Evolutionary conservation across 37 sponge, comb jelly and placozoan species (phyloP).

Genomic region (Diacarnus erythraeanus): DNA sequence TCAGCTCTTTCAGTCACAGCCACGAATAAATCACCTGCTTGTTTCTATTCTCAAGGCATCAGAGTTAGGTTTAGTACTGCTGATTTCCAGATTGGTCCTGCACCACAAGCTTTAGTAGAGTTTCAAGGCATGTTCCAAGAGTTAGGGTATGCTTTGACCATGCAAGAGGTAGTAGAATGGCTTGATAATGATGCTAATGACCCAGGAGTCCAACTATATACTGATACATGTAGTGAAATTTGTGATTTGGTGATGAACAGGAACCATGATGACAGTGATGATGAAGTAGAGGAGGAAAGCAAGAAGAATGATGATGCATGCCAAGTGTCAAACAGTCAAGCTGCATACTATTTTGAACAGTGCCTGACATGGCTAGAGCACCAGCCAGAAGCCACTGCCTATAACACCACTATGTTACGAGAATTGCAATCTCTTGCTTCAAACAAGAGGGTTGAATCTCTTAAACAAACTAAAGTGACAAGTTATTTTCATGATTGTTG

Average conservation of each 20-base stretch:
- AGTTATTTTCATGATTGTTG: slow-evolving; percentile 15
- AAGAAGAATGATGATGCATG: background rate
- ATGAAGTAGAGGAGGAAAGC: background rate
- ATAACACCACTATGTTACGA: slow-evolving; percentile 10
- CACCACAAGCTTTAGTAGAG: background rate
- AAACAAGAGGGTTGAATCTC: slow-evolving; percentile 4
- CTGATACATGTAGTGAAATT: slow-evolving; percentile 25
- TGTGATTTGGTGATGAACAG: slow-evolving; percentile 14
- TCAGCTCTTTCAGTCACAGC: too few species aligned
- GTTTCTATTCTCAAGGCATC: too few species aligned
- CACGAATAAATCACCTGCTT: too few species aligned
- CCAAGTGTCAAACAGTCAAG: slow-evolving; percentile 22
- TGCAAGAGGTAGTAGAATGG: background rate
- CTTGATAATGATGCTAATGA: slow-evolving; percentile 1
- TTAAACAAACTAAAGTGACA: slow-evolving; percentile 14
- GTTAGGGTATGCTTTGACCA: background rate
- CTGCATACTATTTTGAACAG: slow-evolving; percentile 11
- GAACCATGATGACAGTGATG: background rate
- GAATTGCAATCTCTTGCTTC: slow-evolving; percentile 31
- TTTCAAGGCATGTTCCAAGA: background rate
- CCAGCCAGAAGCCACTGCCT: slow-evolving; percentile 26
- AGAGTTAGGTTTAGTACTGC: too few species aligned
- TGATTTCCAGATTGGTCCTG: slow-evolving; percentile 7
- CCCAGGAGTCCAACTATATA: background rate
- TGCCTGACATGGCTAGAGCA: slow-evolving; percentile 29